Conservation (phyloP, 2,888 invertebrate species). For the Andrena dorsata region DNA sequence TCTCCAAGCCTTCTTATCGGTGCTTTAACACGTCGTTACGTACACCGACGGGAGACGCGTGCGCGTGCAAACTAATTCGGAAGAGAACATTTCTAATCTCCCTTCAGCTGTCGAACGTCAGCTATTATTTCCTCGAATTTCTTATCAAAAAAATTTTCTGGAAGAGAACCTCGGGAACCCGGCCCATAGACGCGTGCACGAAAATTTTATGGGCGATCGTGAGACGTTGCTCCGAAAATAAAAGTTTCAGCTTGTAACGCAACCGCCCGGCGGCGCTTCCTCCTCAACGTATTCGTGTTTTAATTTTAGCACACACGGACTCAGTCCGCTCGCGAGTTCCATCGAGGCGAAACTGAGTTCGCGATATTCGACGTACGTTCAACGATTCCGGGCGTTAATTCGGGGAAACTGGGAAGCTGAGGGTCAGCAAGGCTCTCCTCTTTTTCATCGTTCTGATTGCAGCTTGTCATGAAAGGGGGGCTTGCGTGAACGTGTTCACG, state of each 20-base stretch:
- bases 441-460: not conserved
- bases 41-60: constrained; percentile 36
- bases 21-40: constrained; percentile 70
- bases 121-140: no score
- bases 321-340: constrained; percentile 64
- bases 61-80: constrained; percentile 45
- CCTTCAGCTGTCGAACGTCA: not conserved
- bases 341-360: constrained; percentile 46
- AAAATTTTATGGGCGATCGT: not conserved
- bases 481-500: not conserved
- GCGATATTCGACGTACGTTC: not conserved
- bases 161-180: no score
- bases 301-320: constrained; percentile 80
- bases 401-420: no score
- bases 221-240: constrained; percentile 60
- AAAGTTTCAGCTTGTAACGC: constrained; percentile 60
- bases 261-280: constrained; percentile 71
- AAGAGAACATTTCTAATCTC: constrained; percentile 55
- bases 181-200: not conserved
- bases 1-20: constrained; percentile 69
- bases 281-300: constrained; percentile 70
- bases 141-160: no score
- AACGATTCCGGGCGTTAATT: constrained; percentile 4
- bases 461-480: not conserved
- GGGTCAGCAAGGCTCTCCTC: fast-evolving